Evolutionary conservation across 2,113 vertebrate genomes (phyloP).

Genomic region (Paedocypris sp.): DNA sequence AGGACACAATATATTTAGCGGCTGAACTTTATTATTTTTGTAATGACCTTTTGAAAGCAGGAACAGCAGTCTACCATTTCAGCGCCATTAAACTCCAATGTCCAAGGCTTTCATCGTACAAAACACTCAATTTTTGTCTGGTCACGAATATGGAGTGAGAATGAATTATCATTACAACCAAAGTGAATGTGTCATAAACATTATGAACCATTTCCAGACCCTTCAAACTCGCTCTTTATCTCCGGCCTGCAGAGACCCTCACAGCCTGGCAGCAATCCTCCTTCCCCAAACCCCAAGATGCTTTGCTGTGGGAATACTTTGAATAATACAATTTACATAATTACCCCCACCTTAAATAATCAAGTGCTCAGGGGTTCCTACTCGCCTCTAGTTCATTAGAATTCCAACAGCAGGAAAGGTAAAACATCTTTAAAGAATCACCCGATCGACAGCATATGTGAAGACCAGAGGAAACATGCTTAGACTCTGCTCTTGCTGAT

Average conservation of each 20-base stretch:
- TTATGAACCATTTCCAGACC: slow-evolving; percentile 26
- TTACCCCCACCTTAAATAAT: slow-evolving; percentile 32
- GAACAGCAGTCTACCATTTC: not conserved
- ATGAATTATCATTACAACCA: not conserved
- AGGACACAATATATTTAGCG: too few relatives aligned
- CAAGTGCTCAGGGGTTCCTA: slow-evolving; percentile 22
- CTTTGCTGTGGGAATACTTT: slow-evolving; percentile 29
- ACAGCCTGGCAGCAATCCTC: slow-evolving; percentile 27
- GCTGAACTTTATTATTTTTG: not conserved
- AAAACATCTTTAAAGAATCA: slow-evolving; percentile 8
- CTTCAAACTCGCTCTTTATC: slow-evolving; percentile 38
- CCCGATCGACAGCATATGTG: not conserved
- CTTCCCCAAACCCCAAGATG: slow-evolving; percentile 26
- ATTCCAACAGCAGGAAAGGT: slow-evolving; percentile 25
- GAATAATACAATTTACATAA: slow-evolving; percentile 40
- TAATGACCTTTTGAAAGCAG: not conserved
- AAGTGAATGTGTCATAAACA: slow-evolving; percentile 26
- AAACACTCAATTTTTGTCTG: not conserved
- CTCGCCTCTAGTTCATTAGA: slow-evolving; percentile 29
- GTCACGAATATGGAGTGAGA: slow-evolving; percentile 11
- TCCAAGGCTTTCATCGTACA: not conserved
- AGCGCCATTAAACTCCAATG: not conserved
- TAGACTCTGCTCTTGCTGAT: not conserved
- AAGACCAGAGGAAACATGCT: not conserved
- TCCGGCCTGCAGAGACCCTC: slow-evolving; percentile 27